Base-by-base conservation (phyloP, 2,888 invertebrate species). In the Criorhina ranunculi region DNA sequence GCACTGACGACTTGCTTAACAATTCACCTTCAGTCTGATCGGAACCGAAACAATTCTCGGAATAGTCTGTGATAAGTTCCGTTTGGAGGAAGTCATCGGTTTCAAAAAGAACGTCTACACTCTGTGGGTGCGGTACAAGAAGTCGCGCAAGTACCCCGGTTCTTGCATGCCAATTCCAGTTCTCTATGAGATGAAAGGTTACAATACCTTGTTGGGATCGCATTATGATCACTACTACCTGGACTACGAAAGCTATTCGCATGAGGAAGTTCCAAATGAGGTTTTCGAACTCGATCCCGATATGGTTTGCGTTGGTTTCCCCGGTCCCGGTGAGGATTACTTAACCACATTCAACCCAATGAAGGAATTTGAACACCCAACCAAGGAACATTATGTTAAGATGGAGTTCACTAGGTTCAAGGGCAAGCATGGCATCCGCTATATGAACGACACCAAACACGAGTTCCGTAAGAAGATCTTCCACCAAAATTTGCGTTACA, bases 201-300 rank as follows among this genome's bases (percentile, higher is more conserved):
- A 94, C 91, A 98, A 99, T 91, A 94, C 95, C 0, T 93, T 99
- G 0, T 93, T 99, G n/a, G 98, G 98, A 0, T 98, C 98, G 0
- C 98, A 99, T 91, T 98, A 96, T 90, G 98, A 99, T 91, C 98
- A 98, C 91, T 99, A 99, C 90, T 96, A 96, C 90, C 91, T 99
- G 57, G 95, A 95, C 51, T 98, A 98, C 89, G 94, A 94, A 49
- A 93, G 93, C 81, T 95, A 94, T 86, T 92, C 93, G 46, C 93
- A 94, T 6, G 95, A 95, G 35, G 93, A 93, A 42, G 96, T 96
- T 44, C 94, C 94, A 80, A 93, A 94, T 51, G 93, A 94, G 35
- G 95, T 95, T 0, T 97, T 97, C 89, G 91, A 94, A 81, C 90
- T 97, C 29, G 93, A 94, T 78, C 88, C 93, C 76, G 96, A 93